Base-by-base conservation (phyloP, 2,888 invertebrate genomes). In the Zygaena filipendulae region DNA sequence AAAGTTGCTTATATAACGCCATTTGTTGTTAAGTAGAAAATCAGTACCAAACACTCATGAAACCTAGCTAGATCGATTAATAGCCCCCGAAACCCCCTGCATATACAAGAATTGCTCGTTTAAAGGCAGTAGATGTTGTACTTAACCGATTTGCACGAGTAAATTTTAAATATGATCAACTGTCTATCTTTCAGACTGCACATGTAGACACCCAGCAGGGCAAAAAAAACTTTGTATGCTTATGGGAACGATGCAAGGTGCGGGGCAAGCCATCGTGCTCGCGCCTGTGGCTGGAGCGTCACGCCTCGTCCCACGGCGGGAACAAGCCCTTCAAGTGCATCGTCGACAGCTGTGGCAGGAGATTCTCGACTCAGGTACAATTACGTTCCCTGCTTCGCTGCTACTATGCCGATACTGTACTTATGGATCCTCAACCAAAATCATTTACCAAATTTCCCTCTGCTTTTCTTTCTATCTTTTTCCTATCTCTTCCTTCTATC, bases 281-380 rank as follows among this genome's bases (percentile, higher is more conserved):
- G 4, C 84, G 92, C 30, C 87, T 93, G 30, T 97, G 97, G 97
- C 77, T 97, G 42, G 95, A 96, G 62, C 83, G 96, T 24, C 97
- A 97, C 71, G 91, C 96, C 23, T 77, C 95, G 25, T 90, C 90
- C 1, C 97, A 97, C 69, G 91, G 91, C 32, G 94, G 94, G 23
- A 94, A 91, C 69, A 95, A 96, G 62, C 95, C 95, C 12, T 96
- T 94, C 81, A 88, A 92, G 52, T 97, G 97, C 75, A 96, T 97
- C 63, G 92, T 97, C 47, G 95, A 94, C 57, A 91, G 94, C 49
- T 97, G 97, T 71, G 93, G 95, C 47, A 86, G 86, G 50, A 82
- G 92, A 51, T 92, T 92, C 59, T 91, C 90, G 53, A 91, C 91
- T 36, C 92, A 92, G 88, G 92, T 92, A 83, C 59, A 72, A 66